Conservation (phyloP, 2,888 invertebrate species). For the Chaetogeoica ovagalla region DNA sequence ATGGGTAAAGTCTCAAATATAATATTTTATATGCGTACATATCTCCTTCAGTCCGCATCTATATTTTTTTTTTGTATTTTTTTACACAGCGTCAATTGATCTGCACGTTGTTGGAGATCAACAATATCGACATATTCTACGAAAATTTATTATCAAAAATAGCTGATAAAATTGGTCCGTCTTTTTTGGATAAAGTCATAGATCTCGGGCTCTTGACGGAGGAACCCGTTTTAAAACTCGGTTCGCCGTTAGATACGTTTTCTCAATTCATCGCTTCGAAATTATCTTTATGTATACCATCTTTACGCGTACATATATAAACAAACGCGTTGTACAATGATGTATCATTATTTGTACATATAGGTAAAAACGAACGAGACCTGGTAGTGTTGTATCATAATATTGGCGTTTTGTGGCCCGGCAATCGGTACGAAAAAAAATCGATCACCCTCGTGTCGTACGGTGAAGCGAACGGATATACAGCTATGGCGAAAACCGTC, state of each 20-base stretch:
- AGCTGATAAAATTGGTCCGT: conserved; percentile 74
- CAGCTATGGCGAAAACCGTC: conserved; percentile 95
- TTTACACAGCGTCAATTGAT: conserved; percentile 74
- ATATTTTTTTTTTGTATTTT: too few relatives aligned
- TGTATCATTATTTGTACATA: not conserved
- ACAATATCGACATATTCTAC: conserved; percentile 84
- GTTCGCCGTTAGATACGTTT: conserved; percentile 89
- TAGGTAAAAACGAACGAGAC: conserved; percentile 81
- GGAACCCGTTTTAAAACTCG: conserved; percentile 76
- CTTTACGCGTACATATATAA: not conserved
- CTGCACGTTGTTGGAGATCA: conserved; percentile 80
- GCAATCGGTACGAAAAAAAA: conserved; percentile 77
- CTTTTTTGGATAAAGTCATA: conserved; percentile 75
- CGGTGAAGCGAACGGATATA: conserved; percentile 78
- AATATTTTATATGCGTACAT: not conserved
- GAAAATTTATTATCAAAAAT: conserved; percentile 87
- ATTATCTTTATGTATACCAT: conserved; percentile 65
- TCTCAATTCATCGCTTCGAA: conserved; percentile 84
- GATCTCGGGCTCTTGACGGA: conserved; percentile 87
- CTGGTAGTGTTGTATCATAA: conserved; percentile 92
- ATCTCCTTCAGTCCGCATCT: not conserved
- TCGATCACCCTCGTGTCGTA: conserved; percentile 88
- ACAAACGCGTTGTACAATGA: not conserved
- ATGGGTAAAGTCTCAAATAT: conserved; percentile 71
- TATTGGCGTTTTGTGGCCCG: conserved; percentile 88